Percentiles rank a stretch among this genome's conserved stretches.
Evolutionary conservation across 2,797 vertebrate species (phyloP).

Genomic region (Bovichtus diacanthus): DNA sequence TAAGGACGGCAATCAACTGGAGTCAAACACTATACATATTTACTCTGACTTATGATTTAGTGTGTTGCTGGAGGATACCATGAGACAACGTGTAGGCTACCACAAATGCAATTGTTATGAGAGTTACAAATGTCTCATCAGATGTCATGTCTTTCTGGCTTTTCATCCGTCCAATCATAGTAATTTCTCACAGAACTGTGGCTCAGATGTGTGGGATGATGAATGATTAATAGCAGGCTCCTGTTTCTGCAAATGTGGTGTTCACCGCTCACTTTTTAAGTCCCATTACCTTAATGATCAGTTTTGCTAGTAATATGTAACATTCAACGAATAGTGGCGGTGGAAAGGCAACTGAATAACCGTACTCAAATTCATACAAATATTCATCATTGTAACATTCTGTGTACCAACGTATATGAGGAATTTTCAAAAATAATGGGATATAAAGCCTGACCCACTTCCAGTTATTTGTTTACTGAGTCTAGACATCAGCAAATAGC

Average conservation of each 20-base stretch:
- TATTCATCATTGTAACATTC: conserved; percentile 15
- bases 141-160: conserved; percentile 5
- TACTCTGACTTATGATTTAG: conserved; percentile 2
- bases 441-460: neutral
- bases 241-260: conserved; percentile 15
- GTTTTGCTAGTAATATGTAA: conserved; percentile 21
- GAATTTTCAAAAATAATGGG: neutral
- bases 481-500: neutral
- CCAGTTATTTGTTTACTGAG: conserved; percentile 1
- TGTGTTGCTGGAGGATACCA: neutral
- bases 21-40: conserved; percentile 4
- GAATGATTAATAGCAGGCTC: neutral
- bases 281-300: conserved; percentile 16
- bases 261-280: conserved; percentile 1
- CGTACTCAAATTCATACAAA: conserved; percentile 25
- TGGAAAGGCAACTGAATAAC: conserved; percentile 5
- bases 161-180: neutral
- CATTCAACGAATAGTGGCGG: conserved; percentile 15
- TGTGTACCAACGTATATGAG: neutral
- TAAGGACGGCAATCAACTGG: neutral
- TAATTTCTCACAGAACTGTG: neutral
- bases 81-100: neutral
- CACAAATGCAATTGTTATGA: neutral
- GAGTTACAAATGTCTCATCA: conserved; percentile 20
- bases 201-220: neutral